Percentiles rank a stretch among this genome's conserved stretches.
Evolutionary conservation across 2,113 vertebrate species (phyloP).

Genomic region (Telmatochromis sp.): DNA sequence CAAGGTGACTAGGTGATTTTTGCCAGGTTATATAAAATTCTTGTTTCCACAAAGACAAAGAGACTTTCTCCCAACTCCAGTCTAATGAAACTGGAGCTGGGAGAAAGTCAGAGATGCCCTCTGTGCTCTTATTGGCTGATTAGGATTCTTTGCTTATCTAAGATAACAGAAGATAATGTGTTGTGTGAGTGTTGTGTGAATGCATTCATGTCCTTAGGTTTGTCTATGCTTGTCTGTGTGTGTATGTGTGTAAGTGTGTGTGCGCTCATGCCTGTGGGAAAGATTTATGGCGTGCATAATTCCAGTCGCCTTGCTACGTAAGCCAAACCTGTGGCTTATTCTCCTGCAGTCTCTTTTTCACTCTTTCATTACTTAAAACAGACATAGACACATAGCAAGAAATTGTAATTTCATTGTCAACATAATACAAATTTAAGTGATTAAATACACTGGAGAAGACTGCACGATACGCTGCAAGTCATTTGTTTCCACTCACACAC

Average conservation of each 20-base stretch:
- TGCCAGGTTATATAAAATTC: neutral
- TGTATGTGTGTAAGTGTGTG: neutral
- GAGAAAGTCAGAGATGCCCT: slow-evolving; percentile 7
- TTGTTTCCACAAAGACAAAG: neutral
- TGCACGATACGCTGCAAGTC: neutral
- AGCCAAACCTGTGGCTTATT: slow-evolving; percentile 35
- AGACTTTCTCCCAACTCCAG: neutral
- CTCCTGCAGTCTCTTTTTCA: neutral
- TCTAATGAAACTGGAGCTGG: neutral
- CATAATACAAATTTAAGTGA: neutral
- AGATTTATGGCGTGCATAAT: slow-evolving; percentile 40
- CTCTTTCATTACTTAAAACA: neutral
- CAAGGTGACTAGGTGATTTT: neutral
- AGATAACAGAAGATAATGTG: slow-evolving; percentile 40
- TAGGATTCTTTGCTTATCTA: slow-evolving; percentile 40
- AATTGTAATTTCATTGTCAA: neutral
- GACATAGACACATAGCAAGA: neutral
- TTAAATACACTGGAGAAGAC: neutral
- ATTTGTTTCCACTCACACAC: neutral
- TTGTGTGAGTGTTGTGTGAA: neutral
- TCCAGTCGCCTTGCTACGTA: slow-evolving; percentile 18
- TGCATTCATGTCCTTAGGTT: neutral
- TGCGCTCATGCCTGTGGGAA: neutral
- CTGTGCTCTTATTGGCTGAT: slow-evolving; percentile 27
- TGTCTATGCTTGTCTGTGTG: neutral